Base-by-base conservation (phyloP, 2,888 invertebrate genomes). In the Stegana nigrithorax region DNA sequence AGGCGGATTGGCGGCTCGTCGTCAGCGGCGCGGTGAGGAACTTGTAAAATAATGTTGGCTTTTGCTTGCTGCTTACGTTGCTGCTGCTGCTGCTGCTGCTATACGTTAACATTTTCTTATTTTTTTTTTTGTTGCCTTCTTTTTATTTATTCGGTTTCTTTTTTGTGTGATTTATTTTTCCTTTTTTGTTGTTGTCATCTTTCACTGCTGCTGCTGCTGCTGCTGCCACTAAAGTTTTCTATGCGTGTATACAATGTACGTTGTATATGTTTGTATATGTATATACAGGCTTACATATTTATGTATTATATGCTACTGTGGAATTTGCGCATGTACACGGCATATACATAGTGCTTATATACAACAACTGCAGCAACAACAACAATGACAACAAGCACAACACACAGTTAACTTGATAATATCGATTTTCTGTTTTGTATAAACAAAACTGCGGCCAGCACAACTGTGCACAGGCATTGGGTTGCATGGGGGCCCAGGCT, bases 261-360 rank as follows among this genome's bases (percentile, higher is more conserved):
- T 10, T 23, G 61, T 64, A 51, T 68, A 2, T 29, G 45, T 26
- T 17, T 58, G 19, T 45, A 10, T 44, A 17, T 59, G 25, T 32
- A 36, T 50, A n/a, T n/a, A n/a, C n/a, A n/a, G n/a, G n/a, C n/a
- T n/a, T n/a, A n/a, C n/a, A n/a, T n/a, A 25, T 27, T 10, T 45
- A 29, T 45, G 59, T 45, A 47, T 23, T 47, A 23, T 23, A n/a
- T n/a, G n/a, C 36, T 36, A 27, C 66, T 68, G 60, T 68, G 65
- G 68, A 75, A 79, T 75, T 75, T 79, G 78, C 75, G 75, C 80
- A 79, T 79, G 79, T 75, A 79, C 79, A 77, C 66, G 61, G 67
- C 61, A 62, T 51, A 47, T 61, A 45, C 36, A 39, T 53, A 45
- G 14, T 51, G 25, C 27, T 19, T 60, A 53, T 62, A 55, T 62